Percentiles rank a stretch among this genome's conserved stretches.
Conservation (phyloP, 2,888 invertebrate species). For the Zaprionus lineosus region DNA sequence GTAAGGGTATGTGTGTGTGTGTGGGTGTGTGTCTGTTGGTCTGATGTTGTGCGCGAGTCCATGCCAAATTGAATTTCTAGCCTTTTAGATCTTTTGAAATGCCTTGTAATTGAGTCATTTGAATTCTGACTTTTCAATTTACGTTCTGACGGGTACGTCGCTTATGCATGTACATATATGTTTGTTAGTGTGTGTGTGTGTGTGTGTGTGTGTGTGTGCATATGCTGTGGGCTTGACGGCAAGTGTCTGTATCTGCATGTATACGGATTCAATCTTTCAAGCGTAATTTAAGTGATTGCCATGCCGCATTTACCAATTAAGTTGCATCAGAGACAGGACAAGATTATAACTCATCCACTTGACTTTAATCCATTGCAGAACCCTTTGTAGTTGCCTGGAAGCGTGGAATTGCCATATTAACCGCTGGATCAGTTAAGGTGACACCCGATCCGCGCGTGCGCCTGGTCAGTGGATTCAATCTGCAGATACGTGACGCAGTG, state of each 20-base stretch:
- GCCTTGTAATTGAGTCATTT: conserved; percentile 76
- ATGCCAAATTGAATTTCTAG: conserved; percentile 78
- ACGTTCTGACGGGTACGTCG: conserved; percentile 28
- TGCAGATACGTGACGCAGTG: conserved; percentile 86
- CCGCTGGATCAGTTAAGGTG: conserved; percentile 86
- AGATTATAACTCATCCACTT: conserved; percentile 28
- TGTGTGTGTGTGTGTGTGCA: conserved; percentile 11
- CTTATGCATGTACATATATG: conserved; percentile 23
- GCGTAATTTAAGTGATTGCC: conserved; percentile 61
- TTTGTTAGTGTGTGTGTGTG: background rate
- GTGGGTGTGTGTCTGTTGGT: conserved; percentile 20
- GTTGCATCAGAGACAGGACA: conserved; percentile 25
- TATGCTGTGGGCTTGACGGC: too few relatives aligned
- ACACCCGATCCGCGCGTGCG: conserved; percentile 86
- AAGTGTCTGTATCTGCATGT: too few relatives aligned
- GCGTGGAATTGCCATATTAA: conserved; percentile 86
- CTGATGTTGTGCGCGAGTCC: conserved; percentile 54
- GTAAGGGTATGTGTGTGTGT: conserved; percentile 3
- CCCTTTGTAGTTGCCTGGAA: conserved; percentile 87
- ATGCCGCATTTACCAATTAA: conserved; percentile 49
- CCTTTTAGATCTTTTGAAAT: conserved; percentile 75
- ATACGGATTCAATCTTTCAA: conserved; percentile 65
- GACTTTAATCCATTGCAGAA: conserved; percentile 81
- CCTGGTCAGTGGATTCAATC: conserved; percentile 86
- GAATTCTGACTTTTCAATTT: conserved; percentile 75